Conservation (phyloP, 2,797 vertebrate species). For the Pipistrellus nathusii region DNA sequence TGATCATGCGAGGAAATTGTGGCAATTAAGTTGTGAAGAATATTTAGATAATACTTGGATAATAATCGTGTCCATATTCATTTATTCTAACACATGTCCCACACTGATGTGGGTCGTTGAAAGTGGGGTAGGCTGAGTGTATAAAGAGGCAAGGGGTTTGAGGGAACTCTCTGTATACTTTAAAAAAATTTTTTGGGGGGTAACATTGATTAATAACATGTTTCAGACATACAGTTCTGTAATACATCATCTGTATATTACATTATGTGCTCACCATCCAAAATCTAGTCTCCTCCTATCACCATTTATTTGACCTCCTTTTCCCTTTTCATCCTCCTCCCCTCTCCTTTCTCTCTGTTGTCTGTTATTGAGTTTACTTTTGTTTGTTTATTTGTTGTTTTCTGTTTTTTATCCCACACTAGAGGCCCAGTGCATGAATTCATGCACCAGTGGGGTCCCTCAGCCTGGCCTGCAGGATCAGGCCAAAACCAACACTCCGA, state of each 20-base stretch:
- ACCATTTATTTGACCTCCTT: not conserved
- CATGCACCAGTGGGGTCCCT: too few relatives aligned
- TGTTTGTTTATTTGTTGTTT: not conserved
- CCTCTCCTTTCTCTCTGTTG: not conserved
- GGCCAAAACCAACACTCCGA: too few relatives aligned
- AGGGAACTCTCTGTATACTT: not conserved
- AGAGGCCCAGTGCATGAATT: too few relatives aligned
- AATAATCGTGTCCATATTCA: not conserved
- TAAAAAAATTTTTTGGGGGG: too few relatives aligned
- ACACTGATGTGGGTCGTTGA: not conserved
- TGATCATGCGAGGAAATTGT: not conserved
- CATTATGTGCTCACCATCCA: not conserved
- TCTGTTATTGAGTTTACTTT: not conserved
- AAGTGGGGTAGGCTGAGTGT: not conserved
- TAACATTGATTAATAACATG: not conserved
- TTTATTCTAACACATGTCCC: not conserved
- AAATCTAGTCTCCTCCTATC: not conserved
- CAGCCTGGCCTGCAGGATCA: too few relatives aligned
- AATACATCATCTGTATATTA: not conserved
- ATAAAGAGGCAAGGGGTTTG: accelerated
- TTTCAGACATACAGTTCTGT: not conserved
- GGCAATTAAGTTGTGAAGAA: not conserved
- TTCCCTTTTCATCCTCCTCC: too few relatives aligned
- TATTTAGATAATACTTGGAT: too few relatives aligned
- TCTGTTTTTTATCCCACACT: not conserved